Evolutionary conservation across 2,888 invertebrate genomes (phyloP).

Genomic region (Acleris holmiana): DNA sequence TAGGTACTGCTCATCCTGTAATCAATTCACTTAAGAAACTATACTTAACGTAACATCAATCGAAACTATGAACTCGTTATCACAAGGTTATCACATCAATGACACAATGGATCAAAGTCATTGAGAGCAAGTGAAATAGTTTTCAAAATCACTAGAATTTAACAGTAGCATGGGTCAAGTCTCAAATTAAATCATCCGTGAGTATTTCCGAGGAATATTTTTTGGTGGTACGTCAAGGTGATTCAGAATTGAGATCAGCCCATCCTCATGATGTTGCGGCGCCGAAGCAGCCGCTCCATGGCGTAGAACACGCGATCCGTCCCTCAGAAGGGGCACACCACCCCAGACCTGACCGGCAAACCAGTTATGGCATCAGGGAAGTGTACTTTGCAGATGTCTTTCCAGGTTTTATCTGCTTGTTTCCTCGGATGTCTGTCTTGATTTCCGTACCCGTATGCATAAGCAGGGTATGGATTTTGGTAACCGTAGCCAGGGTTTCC

Average conservation of each 20-base stretch:
- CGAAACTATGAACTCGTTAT: slow-evolving; percentile 62
- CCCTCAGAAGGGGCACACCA: slow-evolving; percentile 86
- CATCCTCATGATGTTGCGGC: slow-evolving; percentile 81
- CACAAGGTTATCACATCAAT: slow-evolving; percentile 72
- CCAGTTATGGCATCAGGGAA: slow-evolving; percentile 80
- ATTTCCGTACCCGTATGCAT: slow-evolving; percentile 45
- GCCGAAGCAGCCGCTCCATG: slow-evolving; percentile 78
- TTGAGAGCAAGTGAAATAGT: slow-evolving; percentile 2
- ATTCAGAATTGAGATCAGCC: slow-evolving; percentile 59
- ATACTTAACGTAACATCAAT: slow-evolving; percentile 50
- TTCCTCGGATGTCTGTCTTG: slow-evolving; percentile 53
- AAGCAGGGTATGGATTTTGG: slow-evolving; percentile 42
- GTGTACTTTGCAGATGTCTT: slow-evolving; percentile 88
- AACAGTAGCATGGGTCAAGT: slow-evolving; percentile 22
- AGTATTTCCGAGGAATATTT: slow-evolving; percentile 1
- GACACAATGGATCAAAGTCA: slow-evolving; percentile 35
- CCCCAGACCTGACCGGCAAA: slow-evolving; percentile 82
- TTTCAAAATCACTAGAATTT: slow-evolving; percentile 22
- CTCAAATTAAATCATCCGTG: slow-evolving; percentile 22
- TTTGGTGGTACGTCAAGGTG: slow-evolving; percentile 33
- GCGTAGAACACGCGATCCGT: slow-evolving; percentile 83
- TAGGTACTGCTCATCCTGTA: slow-evolving; percentile 67
- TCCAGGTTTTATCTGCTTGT: slow-evolving; percentile 83
- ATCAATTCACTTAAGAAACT: slow-evolving; percentile 60
- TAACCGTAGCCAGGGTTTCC: slow-evolving; percentile 38